Evolutionary conservation across 2,113 vertebrate genomes (phyloP), one percentile per base, ranked within the genome.

Genomic region (Mobula hypostoma): DNA sequence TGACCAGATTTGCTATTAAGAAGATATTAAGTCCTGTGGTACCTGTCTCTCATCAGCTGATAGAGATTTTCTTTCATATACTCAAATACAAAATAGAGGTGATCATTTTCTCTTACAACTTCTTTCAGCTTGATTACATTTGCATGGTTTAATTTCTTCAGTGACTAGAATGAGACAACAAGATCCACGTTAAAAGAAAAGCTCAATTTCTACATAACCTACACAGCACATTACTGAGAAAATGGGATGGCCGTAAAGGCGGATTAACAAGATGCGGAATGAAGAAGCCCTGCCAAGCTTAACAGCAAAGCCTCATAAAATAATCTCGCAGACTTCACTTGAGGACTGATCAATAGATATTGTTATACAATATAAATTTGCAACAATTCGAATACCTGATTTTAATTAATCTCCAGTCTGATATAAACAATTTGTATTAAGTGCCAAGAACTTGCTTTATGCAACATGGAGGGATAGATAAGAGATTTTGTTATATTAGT

Each of bases 31-130:
- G 17, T 5, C n/a, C 40, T 91, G 63, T 36, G 27, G 56, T 96
- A 98, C 97, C 97, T 97, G 96, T 98, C 97, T 96, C 97, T 98
- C 96, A 98, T 98, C 95, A 97, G 95, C 94, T 98, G 97, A 94
- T 98, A 98, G 82, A 98, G 97, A 95, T 98, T 98, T 96, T 98
- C 97, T 94, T 98, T 98, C 97, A 98, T 98, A 95, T 98, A 98
- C 94, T 98, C 97, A 94, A 98, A 98, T 56, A 98, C 97, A 95
- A 98, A 98, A 95, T 98, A 98, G 2, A 98, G 96, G 94, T 97
- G 96, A 96, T 98, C 97, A 94, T 98, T 97, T 96, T 98, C 97
- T 94, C 97, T 96, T 95, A 98, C 97, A 94, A 98, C 97, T 96
- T 98, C 97, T 96, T 98, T 98, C 95, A 98, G 95, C 94, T 98